These are phyloP conservation scores for Rhimphoctona megacephalus DNA, from an alignment of 2,888 invertebrate genomes.

Conservation along the genomic window DNA sequence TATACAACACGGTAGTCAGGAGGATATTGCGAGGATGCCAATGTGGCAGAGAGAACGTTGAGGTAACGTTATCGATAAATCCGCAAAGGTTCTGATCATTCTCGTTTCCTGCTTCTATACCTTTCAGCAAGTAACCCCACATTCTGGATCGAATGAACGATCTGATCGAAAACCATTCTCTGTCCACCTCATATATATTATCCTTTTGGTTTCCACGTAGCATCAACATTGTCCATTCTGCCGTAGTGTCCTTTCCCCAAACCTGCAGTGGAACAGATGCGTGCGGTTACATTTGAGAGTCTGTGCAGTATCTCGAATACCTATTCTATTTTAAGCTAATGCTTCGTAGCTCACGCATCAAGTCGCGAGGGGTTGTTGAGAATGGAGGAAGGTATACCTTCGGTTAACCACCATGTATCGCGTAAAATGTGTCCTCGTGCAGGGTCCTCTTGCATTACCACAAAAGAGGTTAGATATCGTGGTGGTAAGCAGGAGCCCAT, in stretches of 20 bases:
- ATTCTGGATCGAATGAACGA: conserved; percentile 35
- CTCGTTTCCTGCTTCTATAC: conserved; percentile 44
- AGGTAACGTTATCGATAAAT: conserved; percentile 82
- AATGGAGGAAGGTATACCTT: conserved; percentile 36
- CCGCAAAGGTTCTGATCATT: conserved; percentile 76
- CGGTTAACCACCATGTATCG: conserved; percentile 57
- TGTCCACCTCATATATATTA: conserved; percentile 8
- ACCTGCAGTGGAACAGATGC: conserved; percentile 78
- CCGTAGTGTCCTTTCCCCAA: conserved; percentile 67
- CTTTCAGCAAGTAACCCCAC: background rate
- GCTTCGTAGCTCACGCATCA: conserved; percentile 59
- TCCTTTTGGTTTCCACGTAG: conserved; percentile 33
- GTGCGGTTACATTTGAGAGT: conserved; percentile 80
- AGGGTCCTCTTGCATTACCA: conserved; percentile 25
- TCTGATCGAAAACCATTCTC: conserved; percentile 38
- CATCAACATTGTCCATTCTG: conserved; percentile 10
- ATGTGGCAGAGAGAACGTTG: conserved; percentile 51
- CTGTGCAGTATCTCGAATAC: conserved; percentile 49
- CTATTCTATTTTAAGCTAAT: conserved; percentile 74
- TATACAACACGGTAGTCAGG: conserved; percentile 22
- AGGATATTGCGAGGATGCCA: conserved; percentile 57
- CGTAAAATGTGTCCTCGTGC: conserved; percentile 47
- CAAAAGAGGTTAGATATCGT: conserved; percentile 21
- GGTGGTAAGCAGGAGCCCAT: conserved; percentile 23
- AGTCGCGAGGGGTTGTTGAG: conserved; percentile 22